Evolutionary conservation across 2,888 invertebrate species (phyloP).

Genomic region (Dasypogon diadema): DNA sequence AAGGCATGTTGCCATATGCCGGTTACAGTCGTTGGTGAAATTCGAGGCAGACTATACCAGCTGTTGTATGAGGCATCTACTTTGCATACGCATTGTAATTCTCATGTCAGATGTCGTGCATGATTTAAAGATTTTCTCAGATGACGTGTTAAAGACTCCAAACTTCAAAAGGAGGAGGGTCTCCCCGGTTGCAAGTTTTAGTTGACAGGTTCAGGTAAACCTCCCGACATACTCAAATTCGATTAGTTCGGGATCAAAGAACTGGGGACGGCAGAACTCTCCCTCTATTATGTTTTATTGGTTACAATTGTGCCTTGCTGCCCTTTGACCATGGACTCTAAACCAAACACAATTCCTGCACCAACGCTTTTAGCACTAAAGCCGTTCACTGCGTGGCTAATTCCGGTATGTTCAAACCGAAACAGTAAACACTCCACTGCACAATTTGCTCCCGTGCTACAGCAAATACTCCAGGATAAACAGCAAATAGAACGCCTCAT

Average conservation of each 20-base stretch:
- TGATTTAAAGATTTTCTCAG: conserved; percentile 21
- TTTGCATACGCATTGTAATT: neutral
- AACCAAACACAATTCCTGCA: neutral
- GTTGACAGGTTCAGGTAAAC: neutral
- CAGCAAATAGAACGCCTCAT: neutral
- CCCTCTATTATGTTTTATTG: neutral
- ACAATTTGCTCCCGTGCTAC: neutral
- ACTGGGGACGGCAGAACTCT: neutral
- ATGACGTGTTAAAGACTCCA: neutral
- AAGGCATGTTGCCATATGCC: neutral
- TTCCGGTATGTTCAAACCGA: neutral
- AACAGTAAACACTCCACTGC: neutral
- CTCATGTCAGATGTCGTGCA: neutral
- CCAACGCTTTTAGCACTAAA: neutral
- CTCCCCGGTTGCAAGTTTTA: neutral
- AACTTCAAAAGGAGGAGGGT: neutral
- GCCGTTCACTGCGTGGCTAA: neutral
- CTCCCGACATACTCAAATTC: neutral
- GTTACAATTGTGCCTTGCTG: neutral
- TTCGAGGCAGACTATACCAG: neutral
- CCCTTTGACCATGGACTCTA: neutral
- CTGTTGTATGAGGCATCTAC: neutral
- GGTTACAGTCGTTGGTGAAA: neutral
- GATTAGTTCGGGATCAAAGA: neutral
- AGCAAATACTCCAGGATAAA: neutral